Conservation (phyloP, 2,113 vertebrate genomes). For the Globicephala melas region DNA sequence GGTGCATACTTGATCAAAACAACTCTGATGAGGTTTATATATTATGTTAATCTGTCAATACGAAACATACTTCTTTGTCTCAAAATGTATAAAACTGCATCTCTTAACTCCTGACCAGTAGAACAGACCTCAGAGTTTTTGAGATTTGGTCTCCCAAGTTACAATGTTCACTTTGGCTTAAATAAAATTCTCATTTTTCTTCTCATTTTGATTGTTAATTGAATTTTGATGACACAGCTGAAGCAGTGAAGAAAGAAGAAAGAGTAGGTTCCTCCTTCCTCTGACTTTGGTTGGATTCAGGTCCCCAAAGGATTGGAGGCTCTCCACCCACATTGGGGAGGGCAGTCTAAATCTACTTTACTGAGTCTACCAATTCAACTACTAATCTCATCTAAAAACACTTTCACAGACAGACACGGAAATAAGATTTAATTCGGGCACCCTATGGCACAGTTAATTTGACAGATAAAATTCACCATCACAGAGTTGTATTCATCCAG, state of each 20-base stretch:
- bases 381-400: not conserved
- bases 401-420: not conserved
- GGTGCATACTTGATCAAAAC: not conserved
- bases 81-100: not conserved
- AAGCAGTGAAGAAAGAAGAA: not conserved
- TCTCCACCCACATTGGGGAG: not conserved
- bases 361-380: not conserved
- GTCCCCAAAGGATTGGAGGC: not conserved
- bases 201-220: not conserved
- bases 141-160: not conserved
- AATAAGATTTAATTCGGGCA: not conserved
- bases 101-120: not conserved
- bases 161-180: not conserved
- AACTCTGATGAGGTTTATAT: not conserved
- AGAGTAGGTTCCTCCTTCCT: too few relatives aligned
- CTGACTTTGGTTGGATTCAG: not conserved
- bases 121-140: not conserved
- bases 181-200: not conserved
- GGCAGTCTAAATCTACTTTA: not conserved
- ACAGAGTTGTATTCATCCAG: not conserved
- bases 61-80: not conserved
- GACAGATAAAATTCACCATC: not conserved
- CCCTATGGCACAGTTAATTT: not conserved
- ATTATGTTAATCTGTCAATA: not conserved
- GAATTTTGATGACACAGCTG: not conserved